Base-by-base conservation (phyloP, 1,140 invertebrate genomes). In the Panulirus ornatus region DNA sequence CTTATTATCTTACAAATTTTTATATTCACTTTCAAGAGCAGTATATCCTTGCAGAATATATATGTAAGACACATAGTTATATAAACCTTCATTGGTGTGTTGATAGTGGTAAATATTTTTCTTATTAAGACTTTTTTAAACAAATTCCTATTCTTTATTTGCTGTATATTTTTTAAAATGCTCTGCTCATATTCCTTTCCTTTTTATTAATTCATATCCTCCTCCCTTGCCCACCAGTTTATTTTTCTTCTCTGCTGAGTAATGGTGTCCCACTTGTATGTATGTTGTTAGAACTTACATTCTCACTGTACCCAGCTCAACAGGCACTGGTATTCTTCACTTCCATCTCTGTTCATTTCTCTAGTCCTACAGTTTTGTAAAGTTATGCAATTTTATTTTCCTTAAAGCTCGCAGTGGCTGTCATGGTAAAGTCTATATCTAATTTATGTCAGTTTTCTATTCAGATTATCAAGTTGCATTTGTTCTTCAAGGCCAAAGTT, bases 351-450 rank as follows among this genome's bases (percentile, higher is more conserved):
- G 54, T 19, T 30, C 27, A 30, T 47, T 66, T 66, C 8, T 3
- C 54, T 19, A 19, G 58, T 66, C 16, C 11, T 81, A 16, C 30
- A 79, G 54, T 58, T 78, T 73, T 87, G 44, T 58, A 76, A 42
- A 30, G 51, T 87, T 87, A 54, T 85, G n/a, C 38, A 58, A 66
- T 83, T 47, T 83, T 87, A 51, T 66, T 87, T 87, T 63, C 66
- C 51, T 87, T 66, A 78, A 87, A 87, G 85, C 85, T 87, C 63
- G 30, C 85, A 66, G 85, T 87, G 85, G 85, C 85, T 66, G 42
- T 87, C 47, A 87, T 87, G 85, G 85, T 87, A 87, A 87, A 76
- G 85, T 87, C 51, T 51, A 27, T 58, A n/a, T 87, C 75, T 78
- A 34, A 73, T 84, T 84, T 84, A 84, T 71, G 47, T 84, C n/a